Percentiles rank a stretch among this genome's conserved stretches.
phyloP scores from a whole-genome alignment of 2,113 vertebrate species.

The Budorcas taxicolor region DNA sequence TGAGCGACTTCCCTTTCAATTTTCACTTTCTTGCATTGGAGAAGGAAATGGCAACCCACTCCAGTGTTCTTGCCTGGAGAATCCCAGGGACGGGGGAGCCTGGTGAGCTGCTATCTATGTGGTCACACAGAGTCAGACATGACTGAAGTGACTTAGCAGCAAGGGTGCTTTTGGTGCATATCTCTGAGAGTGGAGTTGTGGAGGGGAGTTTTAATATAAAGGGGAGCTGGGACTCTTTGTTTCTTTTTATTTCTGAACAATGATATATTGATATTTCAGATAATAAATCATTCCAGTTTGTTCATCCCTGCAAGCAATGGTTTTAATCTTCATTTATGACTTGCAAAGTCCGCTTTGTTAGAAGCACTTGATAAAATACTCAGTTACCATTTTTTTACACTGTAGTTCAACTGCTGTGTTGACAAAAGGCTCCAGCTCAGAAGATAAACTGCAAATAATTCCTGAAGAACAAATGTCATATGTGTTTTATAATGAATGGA shows the following conservation, averaged over 20 bases:
- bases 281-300: slow-evolving; percentile 91
- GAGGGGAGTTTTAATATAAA: not conserved
- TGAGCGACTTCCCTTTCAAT: too few relatives aligned
- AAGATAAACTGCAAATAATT: slow-evolving; percentile 88
- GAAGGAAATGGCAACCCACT: too few relatives aligned
- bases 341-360: slow-evolving; percentile 85
- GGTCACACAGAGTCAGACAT: too few relatives aligned
- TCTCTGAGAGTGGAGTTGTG: not conserved
- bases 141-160: not conserved
- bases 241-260: slow-evolving; percentile 81
- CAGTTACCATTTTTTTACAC: slow-evolving; percentile 83
- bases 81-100: too few relatives aligned
- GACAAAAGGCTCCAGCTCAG: slow-evolving; percentile 80
- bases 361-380: slow-evolving; percentile 88
- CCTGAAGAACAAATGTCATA: slow-evolving; percentile 85
- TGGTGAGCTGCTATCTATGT: too few relatives aligned
- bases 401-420: slow-evolving; percentile 81
- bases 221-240: slow-evolving; percentile 59
- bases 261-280: slow-evolving; percentile 85
- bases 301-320: slow-evolving; percentile 85
- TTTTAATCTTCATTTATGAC: slow-evolving; percentile 90
- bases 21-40: too few relatives aligned
- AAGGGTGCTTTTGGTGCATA: slow-evolving; percentile 14
- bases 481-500: slow-evolving; percentile 78
- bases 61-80: too few relatives aligned